Evolutionary conservation across 2,888 invertebrate genomes (phyloP), one percentile per base, ranked within the genome.

Genomic region (Ischnura elegans): DNA sequence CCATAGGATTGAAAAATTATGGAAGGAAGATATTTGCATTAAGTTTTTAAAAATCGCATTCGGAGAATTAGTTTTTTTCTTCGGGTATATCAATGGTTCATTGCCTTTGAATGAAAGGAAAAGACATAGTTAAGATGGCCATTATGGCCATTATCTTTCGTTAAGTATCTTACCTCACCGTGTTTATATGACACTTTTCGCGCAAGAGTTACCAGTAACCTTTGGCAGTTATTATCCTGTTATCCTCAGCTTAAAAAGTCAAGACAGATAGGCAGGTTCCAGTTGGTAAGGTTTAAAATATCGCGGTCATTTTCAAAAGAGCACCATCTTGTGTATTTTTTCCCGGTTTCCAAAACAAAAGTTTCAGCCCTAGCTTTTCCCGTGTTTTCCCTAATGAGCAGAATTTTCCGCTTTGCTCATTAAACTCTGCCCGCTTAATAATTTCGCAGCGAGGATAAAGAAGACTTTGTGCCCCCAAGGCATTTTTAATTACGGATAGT

Each of bases 381-480:
- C 76, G 76, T 76, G 76, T 36, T 76, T 76, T 76, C 76, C 76
- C 76, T 76, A 76, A 76, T 76, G 76, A 76, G 76, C 76, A 76
- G 76, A 76, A 76, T 76, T 76, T 36, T 16, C 76, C 76, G 76
- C 36, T 76, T 76, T 76, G 76, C 76, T 76, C 76, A 76, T 76
- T 76, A 76, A 76, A 76, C 76, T 36, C 76, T 76, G 16, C 76
- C 36, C 76, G 76, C 76, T 76, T 76, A 76, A 76, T 76, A 76
- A 76, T 76, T 76, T 76, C 76, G 29, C 76, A 25, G 76, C 36
- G 29, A 10, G 76, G 36, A 76, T 76, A 36, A 76, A 76, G 66
- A 66, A 29, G 66, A 66, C 66, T 76, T 76, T 76, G 29, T 76
- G 76, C 76, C 76, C 16, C 76, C 36, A 76, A 76, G 76, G 76